phyloP scores from a whole-genome alignment of 2,888 invertebrate species.

The Tricholauxania praeusta region DNA sequence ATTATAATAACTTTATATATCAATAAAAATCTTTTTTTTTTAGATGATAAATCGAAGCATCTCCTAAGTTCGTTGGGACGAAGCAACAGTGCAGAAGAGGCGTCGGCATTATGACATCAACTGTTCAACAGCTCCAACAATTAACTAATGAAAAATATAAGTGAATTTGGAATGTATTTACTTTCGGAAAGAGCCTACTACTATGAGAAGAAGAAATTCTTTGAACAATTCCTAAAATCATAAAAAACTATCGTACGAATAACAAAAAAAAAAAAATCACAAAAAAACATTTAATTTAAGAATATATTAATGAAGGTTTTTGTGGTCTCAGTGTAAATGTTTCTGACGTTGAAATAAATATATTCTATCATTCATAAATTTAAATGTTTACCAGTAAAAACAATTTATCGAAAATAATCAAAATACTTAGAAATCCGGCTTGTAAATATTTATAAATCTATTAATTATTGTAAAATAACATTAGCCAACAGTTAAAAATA shows the following conservation, averaged over 20 bases:
- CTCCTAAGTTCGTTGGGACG: slow-evolving; percentile 51
- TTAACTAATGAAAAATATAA: slow-evolving; percentile 63
- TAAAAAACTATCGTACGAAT: slow-evolving; percentile 46
- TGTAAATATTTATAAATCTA: slow-evolving; percentile 12
- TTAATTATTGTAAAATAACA: too few species aligned
- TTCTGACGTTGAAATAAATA: too few species aligned
- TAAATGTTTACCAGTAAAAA: not conserved
- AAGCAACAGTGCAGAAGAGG: slow-evolving; percentile 59
- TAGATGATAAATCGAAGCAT: slow-evolving; percentile 56
- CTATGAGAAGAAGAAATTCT: slow-evolving; percentile 57
- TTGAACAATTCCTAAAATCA: slow-evolving; percentile 57
- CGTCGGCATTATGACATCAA: slow-evolving; percentile 67
- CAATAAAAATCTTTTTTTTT: slow-evolving; percentile 32
- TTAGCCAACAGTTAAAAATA: not conserved
- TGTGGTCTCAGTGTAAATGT: slow-evolving; percentile 2
- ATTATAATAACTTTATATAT: too few species aligned
- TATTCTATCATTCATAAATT: too few species aligned
- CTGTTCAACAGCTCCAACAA: slow-evolving; percentile 64
- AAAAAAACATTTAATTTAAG: slow-evolving; percentile 15
- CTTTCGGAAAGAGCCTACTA: slow-evolving; percentile 56
- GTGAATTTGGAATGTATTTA: slow-evolving; percentile 58
- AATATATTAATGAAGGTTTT: not conserved
- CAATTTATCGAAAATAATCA: not conserved
- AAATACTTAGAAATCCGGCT: not conserved
- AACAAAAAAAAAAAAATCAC: slow-evolving; percentile 2